These are phyloP conservation scores for Branchipolynoe longqiensis DNA, from an alignment of 2,888 invertebrate species.

Conservation along the genomic window DNA sequence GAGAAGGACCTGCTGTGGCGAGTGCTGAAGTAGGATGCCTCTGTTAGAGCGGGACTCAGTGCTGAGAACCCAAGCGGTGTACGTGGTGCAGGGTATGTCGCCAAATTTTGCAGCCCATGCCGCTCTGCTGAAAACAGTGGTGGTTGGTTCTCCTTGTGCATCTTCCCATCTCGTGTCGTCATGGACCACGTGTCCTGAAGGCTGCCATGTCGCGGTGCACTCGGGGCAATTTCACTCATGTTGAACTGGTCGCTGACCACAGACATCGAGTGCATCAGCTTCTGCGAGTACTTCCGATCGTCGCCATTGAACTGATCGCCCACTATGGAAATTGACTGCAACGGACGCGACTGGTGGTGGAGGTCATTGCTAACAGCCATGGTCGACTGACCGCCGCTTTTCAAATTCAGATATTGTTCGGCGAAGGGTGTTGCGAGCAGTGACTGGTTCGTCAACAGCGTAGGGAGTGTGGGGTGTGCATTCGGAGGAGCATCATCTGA, in stretches of 20 bases:
- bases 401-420: conserved; percentile 15
- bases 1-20: background rate
- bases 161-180: background rate
- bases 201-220: background rate
- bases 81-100: background rate
- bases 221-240: background rate
- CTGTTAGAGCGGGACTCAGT: background rate
- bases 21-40: background rate
- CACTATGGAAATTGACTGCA: conserved; percentile 21
- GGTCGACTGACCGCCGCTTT: background rate
- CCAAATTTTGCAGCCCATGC: background rate
- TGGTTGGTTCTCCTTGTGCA: conserved; percentile 18
- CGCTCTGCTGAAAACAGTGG: background rate
- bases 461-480: conserved; percentile 16
- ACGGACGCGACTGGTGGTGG: background rate
- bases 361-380: background rate
- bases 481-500: background rate
- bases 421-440: conserved; percentile 56
- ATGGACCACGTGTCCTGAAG: background rate
- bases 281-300: background rate
- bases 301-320: conserved; percentile 42
- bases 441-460: conserved; percentile 46
- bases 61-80: background rate
- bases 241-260: conserved; percentile 27
- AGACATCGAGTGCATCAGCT: background rate